phyloP scores from a whole-genome alignment of 2,797 vertebrate genomes.

The Amblyraja radiata region DNA sequence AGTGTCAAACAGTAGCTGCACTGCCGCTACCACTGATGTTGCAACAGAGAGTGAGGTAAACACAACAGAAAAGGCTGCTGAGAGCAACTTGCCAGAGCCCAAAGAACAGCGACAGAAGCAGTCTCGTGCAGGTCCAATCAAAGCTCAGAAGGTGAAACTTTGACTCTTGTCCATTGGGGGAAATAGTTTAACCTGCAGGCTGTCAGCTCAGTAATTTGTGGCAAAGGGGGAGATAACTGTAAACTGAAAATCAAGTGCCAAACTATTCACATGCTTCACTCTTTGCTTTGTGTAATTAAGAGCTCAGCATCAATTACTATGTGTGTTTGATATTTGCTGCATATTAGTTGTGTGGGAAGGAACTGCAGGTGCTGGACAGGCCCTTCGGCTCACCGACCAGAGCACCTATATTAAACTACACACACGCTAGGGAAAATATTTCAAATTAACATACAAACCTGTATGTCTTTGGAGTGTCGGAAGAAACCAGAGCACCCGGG shows the following conservation, averaged over 20 bases:
- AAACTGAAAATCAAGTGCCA: neutral
- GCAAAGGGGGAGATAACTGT: neutral
- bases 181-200: neutral
- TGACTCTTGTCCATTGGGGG: neutral
- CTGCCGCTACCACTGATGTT: conserved; percentile 69
- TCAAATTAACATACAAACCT: too few relatives aligned
- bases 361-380: too few relatives aligned
- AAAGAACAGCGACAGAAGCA: conserved; percentile 97
- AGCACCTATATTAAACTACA: too few relatives aligned
- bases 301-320: neutral
- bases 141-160: conserved; percentile 83
- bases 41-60: conserved; percentile 86
- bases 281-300: neutral
- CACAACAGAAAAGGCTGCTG: conserved; percentile 71
- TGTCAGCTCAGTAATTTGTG: neutral
- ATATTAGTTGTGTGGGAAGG: too few relatives aligned
- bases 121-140: conserved; percentile 87
- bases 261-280: neutral
- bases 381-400: too few relatives aligned
- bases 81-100: conserved; percentile 84
- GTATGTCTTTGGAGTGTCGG: too few relatives aligned
- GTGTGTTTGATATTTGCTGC: neutral
- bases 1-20: conserved; percentile 57
- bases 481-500: too few relatives aligned
- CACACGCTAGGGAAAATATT: too few relatives aligned